Conservation (phyloP, 2,888 invertebrate species). For the Drosophila vallismaia region DNA sequence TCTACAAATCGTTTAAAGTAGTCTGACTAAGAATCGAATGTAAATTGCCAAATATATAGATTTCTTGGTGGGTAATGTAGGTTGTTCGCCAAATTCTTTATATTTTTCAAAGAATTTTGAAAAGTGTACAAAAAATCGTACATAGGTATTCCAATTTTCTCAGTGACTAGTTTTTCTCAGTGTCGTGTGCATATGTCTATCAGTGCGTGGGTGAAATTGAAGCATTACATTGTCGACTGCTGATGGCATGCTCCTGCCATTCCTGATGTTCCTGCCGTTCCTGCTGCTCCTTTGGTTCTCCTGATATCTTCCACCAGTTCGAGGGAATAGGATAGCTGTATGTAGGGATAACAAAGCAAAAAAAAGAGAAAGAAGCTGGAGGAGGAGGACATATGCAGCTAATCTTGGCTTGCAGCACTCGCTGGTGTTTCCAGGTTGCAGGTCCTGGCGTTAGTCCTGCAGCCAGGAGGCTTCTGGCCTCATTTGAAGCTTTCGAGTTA, state of each 20-base stretch:
- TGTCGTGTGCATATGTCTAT: slow-evolving; percentile 17
- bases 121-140: too few relatives aligned
- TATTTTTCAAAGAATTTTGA: too few relatives aligned
- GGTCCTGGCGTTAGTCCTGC: slow-evolving; percentile 14
- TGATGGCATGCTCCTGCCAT: slow-evolving; percentile 43
- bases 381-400: slow-evolving; percentile 14
- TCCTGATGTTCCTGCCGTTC: slow-evolving; percentile 20
- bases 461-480: slow-evolving; percentile 49
- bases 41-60: too few relatives aligned
- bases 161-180: background rate
- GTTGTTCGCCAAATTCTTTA: too few relatives aligned
- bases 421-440: slow-evolving; percentile 19
- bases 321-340: background rate
- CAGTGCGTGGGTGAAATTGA: slow-evolving; percentile 50
- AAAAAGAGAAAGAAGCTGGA: background rate
- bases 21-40: too few relatives aligned
- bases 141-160: too few relatives aligned
- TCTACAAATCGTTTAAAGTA: too few relatives aligned
- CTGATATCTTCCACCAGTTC: slow-evolving; percentile 13
- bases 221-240: slow-evolving; percentile 63
- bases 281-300: slow-evolving; percentile 30
- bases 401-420: slow-evolving; percentile 14
- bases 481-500: slow-evolving; percentile 59
- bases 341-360: background rate
- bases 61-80: too few relatives aligned